Conservation (phyloP, 1,140 invertebrate genomes). For the Saccostrea echinata region DNA sequence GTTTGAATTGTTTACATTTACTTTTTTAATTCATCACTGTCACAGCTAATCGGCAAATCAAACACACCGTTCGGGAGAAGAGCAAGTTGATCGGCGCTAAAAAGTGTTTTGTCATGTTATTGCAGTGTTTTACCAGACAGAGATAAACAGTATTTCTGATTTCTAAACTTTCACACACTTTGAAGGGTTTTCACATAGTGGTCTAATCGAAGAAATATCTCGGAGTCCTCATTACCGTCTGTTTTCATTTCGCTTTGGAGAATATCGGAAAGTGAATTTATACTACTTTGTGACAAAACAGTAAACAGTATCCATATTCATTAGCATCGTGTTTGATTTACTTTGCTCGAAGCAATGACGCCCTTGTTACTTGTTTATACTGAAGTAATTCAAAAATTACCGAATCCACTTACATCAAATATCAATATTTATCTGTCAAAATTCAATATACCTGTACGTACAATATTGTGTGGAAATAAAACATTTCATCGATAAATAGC, state of each 20-base stretch:
- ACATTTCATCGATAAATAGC: too few species aligned
- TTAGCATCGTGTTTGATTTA: constrained; percentile 4
- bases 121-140: constrained; percentile 23
- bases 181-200: constrained; percentile 30
- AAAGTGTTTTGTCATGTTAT: constrained; percentile 31
- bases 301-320: constrained; percentile 16
- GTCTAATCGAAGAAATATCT: constrained; percentile 28
- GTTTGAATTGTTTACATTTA: constrained; percentile 21
- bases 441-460: not conserved
- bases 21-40: constrained; percentile 31
- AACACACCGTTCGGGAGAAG: constrained; percentile 22
- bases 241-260: not conserved
- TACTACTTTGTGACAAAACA: not conserved
- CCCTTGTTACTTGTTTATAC: not conserved
- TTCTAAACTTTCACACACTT: constrained; percentile 28
- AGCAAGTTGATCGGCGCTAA: constrained; percentile 24
- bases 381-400: not conserved
- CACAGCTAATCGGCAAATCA: constrained; percentile 18
- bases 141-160: constrained; percentile 23
- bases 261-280: constrained; percentile 16
- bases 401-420: not conserved
- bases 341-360: not conserved
- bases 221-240: constrained; percentile 19
- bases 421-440: not conserved
- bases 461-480: not conserved